These are phyloP conservation scores for Phenacoccus solenopsis DNA, from an alignment of 1,140 invertebrate species.

Conservation along the genomic window DNA sequence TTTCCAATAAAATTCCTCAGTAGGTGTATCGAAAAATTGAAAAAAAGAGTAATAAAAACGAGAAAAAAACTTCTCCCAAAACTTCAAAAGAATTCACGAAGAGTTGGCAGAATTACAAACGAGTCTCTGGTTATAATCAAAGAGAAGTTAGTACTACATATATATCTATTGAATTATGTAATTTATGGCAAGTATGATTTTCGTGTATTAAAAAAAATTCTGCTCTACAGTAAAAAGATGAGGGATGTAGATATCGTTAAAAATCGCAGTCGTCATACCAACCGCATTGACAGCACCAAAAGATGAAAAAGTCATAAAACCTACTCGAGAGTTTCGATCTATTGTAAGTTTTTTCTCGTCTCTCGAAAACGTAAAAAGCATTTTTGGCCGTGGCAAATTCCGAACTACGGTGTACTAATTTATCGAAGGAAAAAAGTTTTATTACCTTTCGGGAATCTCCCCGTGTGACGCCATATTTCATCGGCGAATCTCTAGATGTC, in stretches of 20 bases:
- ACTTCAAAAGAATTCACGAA: not conserved
- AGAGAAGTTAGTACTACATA: no score
- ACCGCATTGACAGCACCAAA: not conserved
- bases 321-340: not conserved
- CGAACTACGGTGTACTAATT: no score
- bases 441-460: not conserved
- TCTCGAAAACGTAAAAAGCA: not conserved
- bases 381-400: not conserved
- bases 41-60: no score
- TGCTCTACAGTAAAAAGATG: no score
- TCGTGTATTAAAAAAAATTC: not conserved
- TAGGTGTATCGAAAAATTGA: no score
- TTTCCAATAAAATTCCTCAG: no score
- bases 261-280: not conserved
- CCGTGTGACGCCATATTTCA: not conserved
- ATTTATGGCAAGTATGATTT: not conserved
- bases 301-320: not conserved
- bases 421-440: not conserved
- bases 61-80: no score
- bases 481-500: not conserved
- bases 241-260: no score
- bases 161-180: not conserved
- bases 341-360: not conserved
- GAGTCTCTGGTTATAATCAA: not conserved
- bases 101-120: not conserved